Base-by-base conservation (phyloP, 2,797 vertebrate species). In the Luscinia luscinia region DNA sequence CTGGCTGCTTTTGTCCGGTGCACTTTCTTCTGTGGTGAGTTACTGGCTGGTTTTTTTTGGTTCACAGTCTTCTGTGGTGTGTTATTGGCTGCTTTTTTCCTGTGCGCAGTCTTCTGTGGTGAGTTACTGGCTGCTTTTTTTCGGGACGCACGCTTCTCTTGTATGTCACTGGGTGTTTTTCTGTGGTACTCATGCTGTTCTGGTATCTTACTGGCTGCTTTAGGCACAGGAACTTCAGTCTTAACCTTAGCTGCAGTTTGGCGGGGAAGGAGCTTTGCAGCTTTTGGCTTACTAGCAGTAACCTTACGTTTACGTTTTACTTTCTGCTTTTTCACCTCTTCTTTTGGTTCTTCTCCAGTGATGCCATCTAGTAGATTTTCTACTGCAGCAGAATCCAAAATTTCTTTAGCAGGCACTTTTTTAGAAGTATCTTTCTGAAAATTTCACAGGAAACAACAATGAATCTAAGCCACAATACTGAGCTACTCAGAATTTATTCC, bases 341-440 rank as follows among this genome's bases (percentile, higher is more conserved):
- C 97, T 94, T 97, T 98, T 64, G 95, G 28, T 93, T 98, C 97
- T 63, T 91, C 96, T 64, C 93, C 67, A 41, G 90, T 90, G 23
- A 98, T 95, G 59, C 94, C 97, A 4, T 98, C 98, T 85, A 98
- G 93, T 11, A 99, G 94, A 48, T 97, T 98, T 82, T 98, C 98
- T 32, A 98, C 97, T 21, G 97, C 97, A 46, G 98, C 98, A 5
- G 97, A 98, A 93, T 97, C 95, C 91, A 99, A 93, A 59, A 98
- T 96, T 5, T 98, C 98, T 78, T 97, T 85, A 45, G 97, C 94
- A 7, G 97, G 89, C 73, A 97, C 95, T 2, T 93, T 95, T 79
- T 93, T 97, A 6, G 97, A 97, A n/a, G 98, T 90, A 13, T 95
- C 95, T 97, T 98, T 96, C 97, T 99, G 81, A 87, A 94, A 97